Conservation (phyloP, 2,888 invertebrate genomes). For the Scaptomyza caliginosa region DNA sequence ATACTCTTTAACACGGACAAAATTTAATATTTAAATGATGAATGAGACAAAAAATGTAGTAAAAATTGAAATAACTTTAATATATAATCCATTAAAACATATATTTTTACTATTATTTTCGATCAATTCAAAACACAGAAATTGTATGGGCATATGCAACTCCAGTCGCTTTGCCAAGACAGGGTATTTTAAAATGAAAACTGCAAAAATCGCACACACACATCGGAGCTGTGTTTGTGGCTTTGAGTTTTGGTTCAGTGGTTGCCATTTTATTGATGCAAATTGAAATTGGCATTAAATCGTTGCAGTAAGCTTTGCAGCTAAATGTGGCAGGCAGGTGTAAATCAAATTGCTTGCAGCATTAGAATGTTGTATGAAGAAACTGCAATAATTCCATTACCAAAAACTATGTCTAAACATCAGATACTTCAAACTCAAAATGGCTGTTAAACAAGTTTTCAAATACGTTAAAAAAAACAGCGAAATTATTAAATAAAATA, state of each 20-base stretch:
- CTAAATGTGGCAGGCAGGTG: slow-evolving; percentile 38
- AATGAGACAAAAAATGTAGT: background rate
- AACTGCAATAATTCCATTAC: slow-evolving; percentile 7
- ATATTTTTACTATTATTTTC: background rate
- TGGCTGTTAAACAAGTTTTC: slow-evolving; percentile 7
- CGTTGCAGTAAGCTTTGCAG: slow-evolving; percentile 7
- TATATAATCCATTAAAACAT: background rate
- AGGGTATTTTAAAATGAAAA: slow-evolving; percentile 15
- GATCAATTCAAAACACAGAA: background rate
- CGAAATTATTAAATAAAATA: slow-evolving; percentile 26
- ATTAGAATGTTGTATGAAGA: slow-evolving; percentile 29
- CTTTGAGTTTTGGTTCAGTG: slow-evolving; percentile 33
- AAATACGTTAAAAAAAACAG: background rate
- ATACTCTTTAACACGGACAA: too few species aligned
- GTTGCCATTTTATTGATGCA: slow-evolving; percentile 60
- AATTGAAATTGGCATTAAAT: slow-evolving; percentile 59
- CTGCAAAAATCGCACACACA: background rate
- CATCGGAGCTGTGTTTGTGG: slow-evolving; percentile 31
- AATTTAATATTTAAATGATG: too few species aligned
- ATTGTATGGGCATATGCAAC: background rate
- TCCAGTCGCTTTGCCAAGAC: background rate
- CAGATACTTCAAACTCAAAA: background rate
- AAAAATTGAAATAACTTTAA: background rate
- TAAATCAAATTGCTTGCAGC: slow-evolving; percentile 11
- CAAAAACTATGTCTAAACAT: slow-evolving; percentile 1